phyloP scores from a whole-genome alignment of 2,113 vertebrate species.

The Melanocharis versteri region DNA sequence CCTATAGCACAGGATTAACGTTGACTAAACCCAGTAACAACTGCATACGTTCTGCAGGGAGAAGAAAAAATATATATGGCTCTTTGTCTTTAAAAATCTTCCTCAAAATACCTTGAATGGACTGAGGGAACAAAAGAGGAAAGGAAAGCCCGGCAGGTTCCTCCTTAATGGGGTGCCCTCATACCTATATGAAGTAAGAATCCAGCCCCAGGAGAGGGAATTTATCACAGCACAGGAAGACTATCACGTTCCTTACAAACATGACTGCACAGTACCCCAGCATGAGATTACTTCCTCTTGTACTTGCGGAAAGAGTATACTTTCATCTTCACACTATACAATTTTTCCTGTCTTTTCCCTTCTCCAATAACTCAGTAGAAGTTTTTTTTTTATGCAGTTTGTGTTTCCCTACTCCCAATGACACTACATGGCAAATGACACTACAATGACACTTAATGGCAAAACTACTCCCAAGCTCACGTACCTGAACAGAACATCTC shows the following conservation, averaged over 20 bases:
- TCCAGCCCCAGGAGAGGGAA: background rate
- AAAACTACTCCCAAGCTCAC: background rate
- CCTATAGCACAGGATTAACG: background rate
- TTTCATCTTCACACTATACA: background rate
- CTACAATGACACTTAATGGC: no score
- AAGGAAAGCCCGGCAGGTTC: background rate
- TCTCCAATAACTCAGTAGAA: background rate
- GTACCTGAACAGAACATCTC: background rate
- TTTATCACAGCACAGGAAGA: background rate
- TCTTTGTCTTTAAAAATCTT: background rate
- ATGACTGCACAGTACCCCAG: background rate
- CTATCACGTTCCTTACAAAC: background rate
- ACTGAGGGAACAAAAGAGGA: background rate
- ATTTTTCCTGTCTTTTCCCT: background rate
- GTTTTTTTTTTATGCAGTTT: background rate
- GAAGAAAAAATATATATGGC: background rate
- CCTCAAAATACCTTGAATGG: background rate
- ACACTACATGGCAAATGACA: no score
- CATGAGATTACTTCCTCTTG: background rate
- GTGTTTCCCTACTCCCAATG: background rate
- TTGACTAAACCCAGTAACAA: background rate
- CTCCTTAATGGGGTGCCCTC: background rate
- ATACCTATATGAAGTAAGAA: background rate
- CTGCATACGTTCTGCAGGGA: background rate
- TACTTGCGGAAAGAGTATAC: background rate